Base-by-base conservation (phyloP, 2,888 invertebrate genomes). In the Lycaena phlaeas region DNA sequence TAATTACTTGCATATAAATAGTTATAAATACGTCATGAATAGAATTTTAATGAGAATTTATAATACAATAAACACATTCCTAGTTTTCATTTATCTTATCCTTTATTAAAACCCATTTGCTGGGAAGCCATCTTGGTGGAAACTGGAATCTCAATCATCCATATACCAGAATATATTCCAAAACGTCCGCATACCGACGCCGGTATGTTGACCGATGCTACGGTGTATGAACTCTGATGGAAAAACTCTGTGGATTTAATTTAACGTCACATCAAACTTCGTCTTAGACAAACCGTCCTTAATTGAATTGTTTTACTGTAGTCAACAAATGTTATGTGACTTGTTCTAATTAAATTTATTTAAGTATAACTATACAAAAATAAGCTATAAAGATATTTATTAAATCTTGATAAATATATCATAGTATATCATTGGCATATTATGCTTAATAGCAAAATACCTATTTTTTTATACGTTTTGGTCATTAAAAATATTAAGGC, bases 161-260 rank as follows among this genome's bases (percentile, higher is more conserved):
- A 9, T 34, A 34, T 11, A 9, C 34, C 14, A 14, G 14, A 11
- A 34, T 18, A 7, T 31, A 15, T 34, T 34, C 34, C 18, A 12
- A 31, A 34, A 34, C 34, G 22, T 22, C 9, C 34, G 22, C 22
- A 38, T 22, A 12, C 41, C 27, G 12, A n/a, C 18, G 14, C 12
- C 27, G 38, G 41, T 40, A 39, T 44, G 48, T 48, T 41, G 45
- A 48, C 42, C 42, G 41, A 45, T 44, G 42, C 25, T 43, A 43
- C 44, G 41, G 40, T 31, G 5, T 18, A 22, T 22, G 34, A 12
- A 34, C 34, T 48, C 44, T 43, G 42, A 45, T 46, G 44, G 48
- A 40, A 37, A 46, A 50, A 48, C 43, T 50, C 42, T 9, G 37
- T 41, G 41, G 29, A 48, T 46, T 46, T 43, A 38, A 45, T 44